Evolutionary conservation across 2,113 vertebrate genomes (phyloP), one percentile per base, ranked within the genome.

Genomic region (Caranx ignobilis): DNA sequence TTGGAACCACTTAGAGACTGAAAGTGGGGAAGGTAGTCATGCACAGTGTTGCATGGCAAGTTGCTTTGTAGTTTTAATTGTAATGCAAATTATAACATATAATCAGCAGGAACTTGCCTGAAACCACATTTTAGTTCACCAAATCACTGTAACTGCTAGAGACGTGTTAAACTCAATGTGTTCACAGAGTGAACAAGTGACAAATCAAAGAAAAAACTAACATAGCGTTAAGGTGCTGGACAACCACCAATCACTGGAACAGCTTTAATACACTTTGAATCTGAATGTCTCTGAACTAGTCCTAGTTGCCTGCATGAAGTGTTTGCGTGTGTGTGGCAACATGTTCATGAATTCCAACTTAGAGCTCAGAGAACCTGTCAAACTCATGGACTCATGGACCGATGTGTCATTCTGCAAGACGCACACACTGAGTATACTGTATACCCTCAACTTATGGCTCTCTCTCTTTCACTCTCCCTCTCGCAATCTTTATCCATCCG

Each of bases 11-110:
- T 79, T 81, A 67, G 12, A 11, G 47, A 35, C 12, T 47, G 19
- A 60, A 87, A 68, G 50, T 64, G 66, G 61, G 35, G 39, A 57
- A 43, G 69, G 76, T 67, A 59, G 43, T 75, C 73, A 75, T 65
- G 50, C 72, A 71, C 77, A 67, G 47, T 77, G 72, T 80, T 16
- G 18, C 31, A 18, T 57, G 32, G 64, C 54, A 77, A 57, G 37
- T 75, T 81, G 60, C 74, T 43, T 10, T 13, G 21, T 26, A 34
- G 55, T 39, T 70, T 15, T 73, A 56, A 75, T 57, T 11, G 12
- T 70, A 67, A 85, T 2, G 39, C 78, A 78, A 82, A n/a, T 52
- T 75, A 54, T 61, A 69, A 73, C 79, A 67, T 8, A 50, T 80
- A 75, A 67, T 79, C 63, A 86, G 56, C 52, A 68, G 62, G 56